A percentile compares a stretch with the other conserved stretches of the same genome.
Evolutionary conservation across 1,140 invertebrate genomes (phyloP).

Genomic region (Penaeus japonicus): DNA sequence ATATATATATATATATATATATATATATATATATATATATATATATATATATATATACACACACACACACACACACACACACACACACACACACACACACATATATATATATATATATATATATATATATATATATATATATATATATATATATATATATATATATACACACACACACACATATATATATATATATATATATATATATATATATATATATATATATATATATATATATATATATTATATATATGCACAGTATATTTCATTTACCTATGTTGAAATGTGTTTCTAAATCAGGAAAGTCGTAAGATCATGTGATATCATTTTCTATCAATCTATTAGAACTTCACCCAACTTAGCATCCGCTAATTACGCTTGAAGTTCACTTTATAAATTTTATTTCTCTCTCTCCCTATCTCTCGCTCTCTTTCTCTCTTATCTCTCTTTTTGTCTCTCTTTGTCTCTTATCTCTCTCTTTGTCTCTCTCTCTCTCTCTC

Average conservation of each 20-base stretch:
- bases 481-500: no score
- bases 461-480: no score
- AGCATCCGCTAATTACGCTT: no score
- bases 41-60: background rate
- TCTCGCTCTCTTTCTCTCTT: no score
- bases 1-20: background rate
- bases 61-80: background rate
- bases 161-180: background rate
- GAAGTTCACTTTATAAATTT: no score
- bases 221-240: constrained; percentile 6
- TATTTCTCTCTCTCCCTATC: no score
- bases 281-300: no score
- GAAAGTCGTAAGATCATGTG: no score
- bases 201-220: constrained; percentile 6
- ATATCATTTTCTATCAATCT: no score
- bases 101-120: constrained; percentile 6
- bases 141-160: constrained; percentile 10
- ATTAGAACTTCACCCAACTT: no score
- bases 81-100: background rate
- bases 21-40: background rate
- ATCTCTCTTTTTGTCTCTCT: no score
- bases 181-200: background rate
- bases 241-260: background rate
- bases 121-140: constrained; percentile 3
- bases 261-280: no score